Conservation (phyloP, 2,797 vertebrate genomes). For the Fringilla coelebs region DNA sequence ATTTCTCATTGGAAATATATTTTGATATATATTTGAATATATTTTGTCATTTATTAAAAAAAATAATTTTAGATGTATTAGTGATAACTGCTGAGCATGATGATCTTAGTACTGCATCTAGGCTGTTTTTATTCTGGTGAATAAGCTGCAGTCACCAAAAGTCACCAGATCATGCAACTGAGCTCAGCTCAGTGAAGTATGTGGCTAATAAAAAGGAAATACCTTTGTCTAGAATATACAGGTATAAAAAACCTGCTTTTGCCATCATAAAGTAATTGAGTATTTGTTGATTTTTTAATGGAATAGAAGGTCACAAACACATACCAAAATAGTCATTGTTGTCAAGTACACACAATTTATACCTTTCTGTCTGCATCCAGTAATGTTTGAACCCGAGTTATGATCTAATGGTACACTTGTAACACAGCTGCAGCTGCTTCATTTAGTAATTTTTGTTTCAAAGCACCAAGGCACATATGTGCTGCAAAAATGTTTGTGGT, state of each 20-base stretch:
- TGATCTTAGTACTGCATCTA: background rate
- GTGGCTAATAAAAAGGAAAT: background rate
- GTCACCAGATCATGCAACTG: background rate
- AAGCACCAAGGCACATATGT: background rate
- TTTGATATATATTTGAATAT: background rate
- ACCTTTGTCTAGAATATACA: background rate
- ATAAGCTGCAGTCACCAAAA: background rate
- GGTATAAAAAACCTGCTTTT: background rate
- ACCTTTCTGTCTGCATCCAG: background rate
- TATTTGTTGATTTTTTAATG: background rate
- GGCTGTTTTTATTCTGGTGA: background rate
- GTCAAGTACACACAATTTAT: background rate
- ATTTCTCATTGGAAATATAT: background rate
- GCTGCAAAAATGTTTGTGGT: background rate
- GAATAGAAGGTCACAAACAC: background rate
- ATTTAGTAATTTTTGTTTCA: background rate
- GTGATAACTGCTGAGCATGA: background rate
- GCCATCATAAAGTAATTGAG: background rate
- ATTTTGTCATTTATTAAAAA: background rate
- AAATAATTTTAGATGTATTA: background rate
- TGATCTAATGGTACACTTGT: background rate
- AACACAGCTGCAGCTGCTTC: background rate
- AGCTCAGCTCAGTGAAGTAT: background rate
- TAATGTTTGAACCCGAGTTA: background rate
- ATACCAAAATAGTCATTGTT: background rate